Evolutionary conservation across 2,888 invertebrate genomes (phyloP), one percentile per base, ranked within the genome.

Genomic region (Scelioninae gen. 1): DNA sequence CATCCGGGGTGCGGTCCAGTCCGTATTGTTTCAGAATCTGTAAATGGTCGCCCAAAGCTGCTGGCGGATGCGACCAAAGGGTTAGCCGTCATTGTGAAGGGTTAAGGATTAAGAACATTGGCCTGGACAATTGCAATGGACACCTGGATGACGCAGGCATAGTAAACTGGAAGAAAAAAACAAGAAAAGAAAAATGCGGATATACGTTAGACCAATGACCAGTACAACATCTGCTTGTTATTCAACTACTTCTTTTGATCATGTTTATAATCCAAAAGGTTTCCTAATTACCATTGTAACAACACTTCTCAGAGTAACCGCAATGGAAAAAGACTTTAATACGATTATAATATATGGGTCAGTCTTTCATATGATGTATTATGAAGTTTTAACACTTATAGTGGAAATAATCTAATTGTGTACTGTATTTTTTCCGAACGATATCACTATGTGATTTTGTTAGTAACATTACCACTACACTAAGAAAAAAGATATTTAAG

Each of bases 1-100:
- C 90, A 91, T 91, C 91, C 91, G 90, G 91, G 91, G 91, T 91
- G 91, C 90, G 90, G 91, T 91, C 91, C 91, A 86, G 91, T 85
- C 85, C 63, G 87, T 85, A 90, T 91, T 91, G 91, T 91, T 91
- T 91, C 91, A 90, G 87, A 84, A 88, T 89, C 88, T 86, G 86
- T 88, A 89, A 89, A 88, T 88, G 87, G 89, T 87, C 88, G 88
- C 85, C 85, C 62, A 77, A n/a, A 77, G 68, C 56, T 85, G 85
- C 85, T 85, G 84, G 84, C 89, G 88, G 88, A 89, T 88, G 86
- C 87, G 88, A 85, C 84, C 86, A 81, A 84, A 81, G 80, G 80
- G 80, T 81, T 76, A 23, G 68, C 51, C 66, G 51, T 62, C 63
- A 74, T 78, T 78, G 53, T 86, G 86, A 88, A 88, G 89, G 88